phyloP scores from a whole-genome alignment of 2,113 vertebrate genomes.

The Bos javanicus region DNA sequence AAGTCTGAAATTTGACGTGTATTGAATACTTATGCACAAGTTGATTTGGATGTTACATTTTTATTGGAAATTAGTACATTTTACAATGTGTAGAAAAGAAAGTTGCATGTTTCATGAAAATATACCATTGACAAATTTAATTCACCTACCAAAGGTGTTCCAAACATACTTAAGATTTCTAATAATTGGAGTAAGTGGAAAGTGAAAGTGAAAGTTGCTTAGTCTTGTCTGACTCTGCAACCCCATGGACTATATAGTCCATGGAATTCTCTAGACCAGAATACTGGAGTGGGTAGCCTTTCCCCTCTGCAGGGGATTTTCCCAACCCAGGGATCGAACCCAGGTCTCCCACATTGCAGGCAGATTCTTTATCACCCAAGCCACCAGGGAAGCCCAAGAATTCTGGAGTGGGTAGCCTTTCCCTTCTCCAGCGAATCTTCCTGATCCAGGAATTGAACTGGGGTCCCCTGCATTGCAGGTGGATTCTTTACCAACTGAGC shows the following conservation, averaged over 20 bases:
- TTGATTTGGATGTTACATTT: neutral
- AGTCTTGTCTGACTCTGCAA: neutral
- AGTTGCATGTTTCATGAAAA: neutral
- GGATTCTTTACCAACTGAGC: neutral
- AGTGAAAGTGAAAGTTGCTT: neutral
- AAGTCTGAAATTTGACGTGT: neutral
- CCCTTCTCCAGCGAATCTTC: neutral
- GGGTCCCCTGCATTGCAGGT: neutral
- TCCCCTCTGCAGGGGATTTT: neutral
- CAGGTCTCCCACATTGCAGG: neutral
- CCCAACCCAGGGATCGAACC: neutral
- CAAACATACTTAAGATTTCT: neutral
- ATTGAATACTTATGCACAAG: neutral
- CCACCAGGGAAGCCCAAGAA: neutral
- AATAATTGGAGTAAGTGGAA: neutral
- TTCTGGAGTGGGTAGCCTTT: neutral
- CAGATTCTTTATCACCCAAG: neutral
- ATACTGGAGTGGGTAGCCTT: neutral
- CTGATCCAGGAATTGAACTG: rapidly evolving
- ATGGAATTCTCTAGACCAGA: neutral
- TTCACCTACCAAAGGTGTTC: neutral
- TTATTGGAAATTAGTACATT: neutral
- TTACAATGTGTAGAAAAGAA: neutral
- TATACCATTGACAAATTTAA: too few species aligned
- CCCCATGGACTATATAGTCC: neutral